phyloP scores from a whole-genome alignment of 2,888 invertebrate species.

The Clunio marinus region DNA sequence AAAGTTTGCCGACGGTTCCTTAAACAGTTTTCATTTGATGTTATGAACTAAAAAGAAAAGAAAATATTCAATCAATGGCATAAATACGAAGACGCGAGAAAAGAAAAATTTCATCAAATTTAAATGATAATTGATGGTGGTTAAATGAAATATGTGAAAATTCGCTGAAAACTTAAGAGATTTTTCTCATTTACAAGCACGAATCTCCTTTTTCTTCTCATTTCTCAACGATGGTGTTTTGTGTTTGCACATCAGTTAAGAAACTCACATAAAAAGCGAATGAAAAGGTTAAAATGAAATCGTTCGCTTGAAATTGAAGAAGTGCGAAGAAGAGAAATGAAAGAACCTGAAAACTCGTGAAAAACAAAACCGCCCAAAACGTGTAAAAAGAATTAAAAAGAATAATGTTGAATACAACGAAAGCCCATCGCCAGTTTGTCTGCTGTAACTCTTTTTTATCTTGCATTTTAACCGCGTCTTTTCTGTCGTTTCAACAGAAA shows the following conservation, averaged over 20 bases:
- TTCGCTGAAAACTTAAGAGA: slow-evolving; percentile 39
- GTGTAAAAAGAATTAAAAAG: slow-evolving; percentile 37
- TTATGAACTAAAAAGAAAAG: not conserved
- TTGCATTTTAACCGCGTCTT: too few relatives aligned
- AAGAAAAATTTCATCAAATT: slow-evolving; percentile 24
- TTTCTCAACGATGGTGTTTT: too few relatives aligned
- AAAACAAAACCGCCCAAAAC: slow-evolving; percentile 36
- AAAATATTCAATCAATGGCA: too few relatives aligned
- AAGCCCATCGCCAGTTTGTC: slow-evolving; percentile 32
- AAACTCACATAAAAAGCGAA: not conserved
- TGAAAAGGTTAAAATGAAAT: not conserved
- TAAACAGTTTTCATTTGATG: too few relatives aligned
- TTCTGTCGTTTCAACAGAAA: not conserved
- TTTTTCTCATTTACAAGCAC: slow-evolving; percentile 23
- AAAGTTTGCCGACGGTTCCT: slow-evolving; percentile 24
- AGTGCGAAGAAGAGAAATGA: not conserved
- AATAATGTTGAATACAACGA: slow-evolving; percentile 2
- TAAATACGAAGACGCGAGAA: slow-evolving; percentile 1
- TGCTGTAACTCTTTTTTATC: slow-evolving; percentile 31
- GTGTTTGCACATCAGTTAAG: not conserved
- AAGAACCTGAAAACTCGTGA: slow-evolving; percentile 10
- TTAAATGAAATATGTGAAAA: slow-evolving; percentile 37
- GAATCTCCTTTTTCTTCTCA: not conserved
- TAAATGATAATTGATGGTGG: slow-evolving; percentile 35
- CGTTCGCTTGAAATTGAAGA: not conserved